Evolutionary conservation across 2,888 invertebrate species (phyloP).

Genomic region (Venustoraphidia nigricollis): DNA sequence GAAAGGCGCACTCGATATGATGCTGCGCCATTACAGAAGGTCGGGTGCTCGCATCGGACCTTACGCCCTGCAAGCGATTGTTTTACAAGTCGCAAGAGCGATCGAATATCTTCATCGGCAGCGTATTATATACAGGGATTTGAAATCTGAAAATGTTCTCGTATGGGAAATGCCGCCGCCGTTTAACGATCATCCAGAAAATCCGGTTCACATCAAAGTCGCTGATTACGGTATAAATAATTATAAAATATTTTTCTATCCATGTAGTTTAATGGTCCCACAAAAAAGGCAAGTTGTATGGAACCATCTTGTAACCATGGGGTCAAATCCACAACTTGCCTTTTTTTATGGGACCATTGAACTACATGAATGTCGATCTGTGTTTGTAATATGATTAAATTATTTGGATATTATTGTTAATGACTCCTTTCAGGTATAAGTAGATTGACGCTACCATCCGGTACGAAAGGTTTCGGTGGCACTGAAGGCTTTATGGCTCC

Average conservation of each 20-base stretch:
- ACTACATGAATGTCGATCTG: no score
- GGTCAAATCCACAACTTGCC: no score
- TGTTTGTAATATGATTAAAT: no score
- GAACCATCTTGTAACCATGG: no score
- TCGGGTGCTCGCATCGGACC: slow-evolving; percentile 71
- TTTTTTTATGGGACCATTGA: no score
- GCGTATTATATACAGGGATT: slow-evolving; percentile 82
- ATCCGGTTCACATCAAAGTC: slow-evolving; percentile 73
- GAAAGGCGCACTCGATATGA: slow-evolving; percentile 73
- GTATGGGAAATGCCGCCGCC: slow-evolving; percentile 94
- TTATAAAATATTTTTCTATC: no score
- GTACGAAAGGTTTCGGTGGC: slow-evolving; percentile 94
- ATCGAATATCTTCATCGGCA: slow-evolving; percentile 89
- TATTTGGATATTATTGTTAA: not conserved
- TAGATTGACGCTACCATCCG: slow-evolving; percentile 72
- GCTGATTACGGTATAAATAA: slow-evolving; percentile 75
- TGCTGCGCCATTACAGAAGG: slow-evolving; percentile 70
- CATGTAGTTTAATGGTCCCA: no score
- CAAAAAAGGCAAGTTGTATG: no score
- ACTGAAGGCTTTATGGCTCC: slow-evolving; percentile 99
- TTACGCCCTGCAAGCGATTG: slow-evolving; percentile 67
- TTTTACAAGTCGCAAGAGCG: slow-evolving; percentile 84
- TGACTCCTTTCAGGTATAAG: slow-evolving; percentile 50
- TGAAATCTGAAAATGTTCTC: slow-evolving; percentile 93
- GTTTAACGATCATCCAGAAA: slow-evolving; percentile 47